These are phyloP conservation scores for Nerophis ophidion DNA, from an alignment of 2,113 vertebrate species.

Conservation along the genomic window DNA sequence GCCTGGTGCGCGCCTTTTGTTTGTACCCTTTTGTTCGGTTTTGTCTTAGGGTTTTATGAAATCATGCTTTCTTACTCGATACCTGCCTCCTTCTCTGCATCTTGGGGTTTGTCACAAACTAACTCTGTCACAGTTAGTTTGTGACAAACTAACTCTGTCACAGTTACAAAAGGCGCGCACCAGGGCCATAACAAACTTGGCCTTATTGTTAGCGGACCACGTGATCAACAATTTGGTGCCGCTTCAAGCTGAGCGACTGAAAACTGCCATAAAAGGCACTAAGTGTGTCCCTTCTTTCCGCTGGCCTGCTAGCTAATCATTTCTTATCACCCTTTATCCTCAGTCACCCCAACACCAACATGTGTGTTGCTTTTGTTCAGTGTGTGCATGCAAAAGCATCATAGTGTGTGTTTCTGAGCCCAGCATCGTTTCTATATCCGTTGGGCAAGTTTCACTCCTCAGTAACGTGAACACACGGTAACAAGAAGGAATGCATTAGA, in stretches of 20 bases:
- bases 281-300: conserved; percentile 34
- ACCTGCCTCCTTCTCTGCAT: too few species aligned
- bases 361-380: conserved; percentile 7
- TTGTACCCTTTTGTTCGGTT: too few species aligned
- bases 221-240: conserved; percentile 14
- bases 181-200: too few species aligned
- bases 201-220: too few species aligned
- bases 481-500: conserved; percentile 10
- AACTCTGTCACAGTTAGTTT: too few species aligned
- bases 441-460: conserved; percentile 35
- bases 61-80: too few species aligned
- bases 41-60: too few species aligned
- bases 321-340: conserved; percentile 35
- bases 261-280: conserved; percentile 32
- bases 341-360: conserved; percentile 18
- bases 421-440: conserved; percentile 53
- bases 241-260: conserved; percentile 42
- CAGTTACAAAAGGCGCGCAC: too few species aligned
- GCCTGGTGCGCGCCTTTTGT: too few species aligned
- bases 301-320: conserved; percentile 43
- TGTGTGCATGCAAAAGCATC: neutral
- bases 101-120: too few species aligned
- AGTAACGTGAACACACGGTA: conserved; percentile 1
- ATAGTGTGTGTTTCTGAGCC: conserved; percentile 18
- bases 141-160: too few species aligned